Evolutionary conservation across 1,140 invertebrate species (phyloP), one percentile per base, ranked within the genome.

Genomic region (Nixonia krombeini): DNA sequence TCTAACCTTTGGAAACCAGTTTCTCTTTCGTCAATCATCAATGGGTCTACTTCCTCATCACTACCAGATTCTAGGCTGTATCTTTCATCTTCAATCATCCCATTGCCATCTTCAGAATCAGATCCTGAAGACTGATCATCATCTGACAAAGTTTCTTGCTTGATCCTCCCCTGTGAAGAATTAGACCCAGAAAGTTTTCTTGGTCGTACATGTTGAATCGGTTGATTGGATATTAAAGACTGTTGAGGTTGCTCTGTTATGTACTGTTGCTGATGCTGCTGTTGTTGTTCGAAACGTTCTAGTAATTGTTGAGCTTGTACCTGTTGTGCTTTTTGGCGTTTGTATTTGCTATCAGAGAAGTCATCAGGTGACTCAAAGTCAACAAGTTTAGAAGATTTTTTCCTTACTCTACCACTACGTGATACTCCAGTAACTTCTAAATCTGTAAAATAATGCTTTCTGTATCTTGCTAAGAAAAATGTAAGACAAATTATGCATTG

Each of bases 311-410:
- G 78, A 8, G 75, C 78, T 41, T 82, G 84, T 42, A 76, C 49
- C 42, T 82, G 83, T 51, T 82, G 71, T 7, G 75, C 67, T 70
- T 84, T 82, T 44, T 84, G 81, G 17, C 76, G 72, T 18, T 84
- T 84, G 15, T 84, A 75, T 51, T 85, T 85, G 18, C 75, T 82
- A 41, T 88, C 87, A 5, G 85, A 79, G 44, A 79, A 67, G 70
- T 95, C 93, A 79, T 96, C 94, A 0, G 92, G 92, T 0, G 93
- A 94, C 76, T 96, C 94, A 85, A 96, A 96, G 80, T 96, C 95
- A 80, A 95, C 92, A 7, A 98, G 85, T 81, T 97, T 97, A 0
- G 95, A 95, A 4, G 95, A 97, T 81, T 97, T 97, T 84, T 97
- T 97, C 29, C 95, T 87, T 0, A 97, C 94, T 35, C 95, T 86